A percentile compares a stretch with the other conserved stretches of the same genome.
phyloP scores from a whole-genome alignment of 1,140 invertebrate species.

The Magallana angulata region DNA sequence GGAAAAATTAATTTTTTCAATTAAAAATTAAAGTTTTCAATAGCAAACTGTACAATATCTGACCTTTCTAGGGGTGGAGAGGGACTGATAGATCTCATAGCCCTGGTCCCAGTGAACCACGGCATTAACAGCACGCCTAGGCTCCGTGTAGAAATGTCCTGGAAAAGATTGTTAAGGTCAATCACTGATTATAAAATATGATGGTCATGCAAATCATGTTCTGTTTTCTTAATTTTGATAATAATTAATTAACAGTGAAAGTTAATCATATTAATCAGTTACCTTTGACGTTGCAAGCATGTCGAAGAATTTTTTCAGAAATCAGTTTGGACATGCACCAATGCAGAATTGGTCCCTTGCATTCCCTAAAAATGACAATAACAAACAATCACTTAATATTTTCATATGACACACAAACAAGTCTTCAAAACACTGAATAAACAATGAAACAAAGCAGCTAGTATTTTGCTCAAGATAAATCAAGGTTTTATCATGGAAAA shows the following conservation, averaged over 20 bases:
- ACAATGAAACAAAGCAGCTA: too few relatives aligned
- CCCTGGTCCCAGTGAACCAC: conserved; percentile 76
- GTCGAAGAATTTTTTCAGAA: conserved; percentile 72
- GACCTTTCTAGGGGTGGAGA: conserved; percentile 72
- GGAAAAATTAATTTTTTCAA: too few relatives aligned
- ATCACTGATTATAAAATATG: background rate
- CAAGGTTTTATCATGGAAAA: too few relatives aligned
- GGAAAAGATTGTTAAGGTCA: conserved; percentile 23
- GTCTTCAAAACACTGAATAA: too few relatives aligned
- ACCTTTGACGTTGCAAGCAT: conserved; percentile 77
- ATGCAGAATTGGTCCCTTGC: conserved; percentile 66
- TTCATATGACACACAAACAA: too few relatives aligned
- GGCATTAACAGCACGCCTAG: conserved; percentile 75
- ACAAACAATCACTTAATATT: too few relatives aligned
- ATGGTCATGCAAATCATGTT: background rate
- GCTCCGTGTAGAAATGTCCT: conserved; percentile 76
- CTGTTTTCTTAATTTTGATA: background rate
- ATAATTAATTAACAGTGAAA: background rate
- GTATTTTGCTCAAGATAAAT: too few relatives aligned
- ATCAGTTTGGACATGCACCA: conserved; percentile 76
- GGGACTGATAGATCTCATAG: conserved; percentile 75
- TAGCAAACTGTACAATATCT: background rate
- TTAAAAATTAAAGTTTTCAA: too few relatives aligned
- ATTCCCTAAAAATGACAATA: conserved; percentile 55
- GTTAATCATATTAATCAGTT: background rate